A percentile compares a stretch with the other conserved stretches of the same genome.
These are phyloP conservation scores for Ennomos fuscantarius DNA, from an alignment of 2,888 invertebrate genomes.

Conservation along the genomic window DNA sequence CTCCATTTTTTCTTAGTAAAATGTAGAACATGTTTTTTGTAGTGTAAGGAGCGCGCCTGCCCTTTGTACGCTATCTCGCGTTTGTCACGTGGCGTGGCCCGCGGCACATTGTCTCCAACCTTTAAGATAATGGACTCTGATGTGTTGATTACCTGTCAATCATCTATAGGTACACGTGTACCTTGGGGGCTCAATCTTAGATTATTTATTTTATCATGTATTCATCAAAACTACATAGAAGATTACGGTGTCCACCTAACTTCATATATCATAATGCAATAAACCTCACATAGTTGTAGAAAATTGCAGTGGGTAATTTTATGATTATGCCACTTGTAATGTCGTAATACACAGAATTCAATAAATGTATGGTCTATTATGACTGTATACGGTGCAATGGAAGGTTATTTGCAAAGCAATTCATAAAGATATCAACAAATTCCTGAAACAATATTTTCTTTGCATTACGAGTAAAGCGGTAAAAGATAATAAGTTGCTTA, in stretches of 20 bases:
- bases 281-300: constrained; percentile 1
- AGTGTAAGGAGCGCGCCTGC: constrained; percentile 48
- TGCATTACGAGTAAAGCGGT: no score
- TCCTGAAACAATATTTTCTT: neutral
- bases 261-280: neutral
- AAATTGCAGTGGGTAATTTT: constrained; percentile 5
- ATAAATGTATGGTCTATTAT: no score
- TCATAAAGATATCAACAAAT: no score
- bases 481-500: no score
- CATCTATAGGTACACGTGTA: constrained; percentile 62
- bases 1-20: constrained; percentile 71
- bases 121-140: constrained; percentile 63
- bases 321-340: constrained; percentile 1
- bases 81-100: constrained; percentile 75
- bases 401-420: no score
- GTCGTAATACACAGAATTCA: no score
- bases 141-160: constrained; percentile 70
- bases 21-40: constrained; percentile 74
- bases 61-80: constrained; percentile 70
- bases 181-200: constrained; percentile 24
- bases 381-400: no score
- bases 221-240: constrained; percentile 7
- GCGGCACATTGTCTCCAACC: constrained; percentile 61
- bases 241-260: constrained; percentile 2
- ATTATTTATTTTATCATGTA: constrained; percentile 19